Evolutionary conservation across 2,113 vertebrate species (phyloP).

Genomic region (Piprites chloris): DNA sequence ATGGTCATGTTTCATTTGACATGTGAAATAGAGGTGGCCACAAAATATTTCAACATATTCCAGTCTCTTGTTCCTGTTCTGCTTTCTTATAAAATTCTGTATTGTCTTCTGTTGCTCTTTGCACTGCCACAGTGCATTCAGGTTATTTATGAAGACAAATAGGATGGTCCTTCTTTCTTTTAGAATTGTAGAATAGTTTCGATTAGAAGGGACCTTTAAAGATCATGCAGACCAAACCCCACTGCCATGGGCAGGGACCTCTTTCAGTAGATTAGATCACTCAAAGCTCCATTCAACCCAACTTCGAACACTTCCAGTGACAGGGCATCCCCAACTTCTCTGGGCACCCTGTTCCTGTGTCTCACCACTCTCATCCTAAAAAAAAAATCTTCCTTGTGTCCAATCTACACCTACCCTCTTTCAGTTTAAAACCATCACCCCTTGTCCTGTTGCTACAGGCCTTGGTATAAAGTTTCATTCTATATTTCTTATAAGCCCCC

Average conservation of each 20-base stretch:
- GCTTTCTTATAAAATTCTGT: not conserved
- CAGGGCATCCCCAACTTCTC: not conserved
- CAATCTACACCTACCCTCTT: not conserved
- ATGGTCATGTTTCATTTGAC: not conserved
- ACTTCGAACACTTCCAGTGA: not conserved
- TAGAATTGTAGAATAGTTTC: not conserved
- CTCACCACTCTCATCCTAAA: not conserved
- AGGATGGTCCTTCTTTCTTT: not conserved
- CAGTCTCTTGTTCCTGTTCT: not conserved
- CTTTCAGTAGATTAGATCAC: not conserved
- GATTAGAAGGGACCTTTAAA: not conserved
- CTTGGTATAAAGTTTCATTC: not conserved
- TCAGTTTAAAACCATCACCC: not conserved
- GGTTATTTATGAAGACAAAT: not conserved
- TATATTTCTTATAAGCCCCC: not conserved
- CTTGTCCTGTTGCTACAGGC: not conserved
- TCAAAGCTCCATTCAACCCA: not conserved
- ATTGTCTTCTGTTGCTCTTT: not conserved
- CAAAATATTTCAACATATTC: not conserved
- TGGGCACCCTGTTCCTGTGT: not conserved
- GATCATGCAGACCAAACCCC: not conserved
- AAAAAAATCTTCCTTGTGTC: not conserved
- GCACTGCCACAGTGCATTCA: not conserved
- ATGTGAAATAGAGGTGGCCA: not conserved
- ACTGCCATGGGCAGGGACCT: not conserved